These are phyloP conservation scores for Lontra canadensis DNA, from an alignment of 2,113 vertebrate species.

Conservation along the genomic window DNA sequence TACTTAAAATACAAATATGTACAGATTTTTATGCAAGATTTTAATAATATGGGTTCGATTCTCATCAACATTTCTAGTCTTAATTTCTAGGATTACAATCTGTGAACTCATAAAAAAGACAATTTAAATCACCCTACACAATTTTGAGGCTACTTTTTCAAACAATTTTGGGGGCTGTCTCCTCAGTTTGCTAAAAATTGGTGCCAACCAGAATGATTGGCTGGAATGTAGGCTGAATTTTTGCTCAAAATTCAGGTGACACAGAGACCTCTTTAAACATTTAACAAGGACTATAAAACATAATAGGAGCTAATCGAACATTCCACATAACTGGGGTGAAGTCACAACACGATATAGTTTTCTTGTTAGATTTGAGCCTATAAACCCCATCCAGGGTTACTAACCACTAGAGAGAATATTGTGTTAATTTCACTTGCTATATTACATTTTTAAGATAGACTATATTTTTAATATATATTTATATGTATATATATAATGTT, in stretches of 20 bases:
- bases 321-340: background rate
- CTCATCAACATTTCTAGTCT: background rate
- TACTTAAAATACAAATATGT: background rate
- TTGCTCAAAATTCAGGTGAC: background rate
- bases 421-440: background rate
- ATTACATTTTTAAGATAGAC: background rate
- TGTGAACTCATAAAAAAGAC: background rate
- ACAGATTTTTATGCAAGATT: background rate
- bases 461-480: background rate
- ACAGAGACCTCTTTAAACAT: background rate
- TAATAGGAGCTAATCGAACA: background rate
- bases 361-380: background rate
- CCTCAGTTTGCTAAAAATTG: background rate
- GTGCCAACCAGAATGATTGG: background rate
- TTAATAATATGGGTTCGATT: background rate
- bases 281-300: background rate
- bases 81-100: background rate
- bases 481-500: background rate
- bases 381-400: background rate
- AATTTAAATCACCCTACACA: background rate
- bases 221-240: background rate
- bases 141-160: background rate
- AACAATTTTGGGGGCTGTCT: background rate
- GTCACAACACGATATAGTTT: background rate
- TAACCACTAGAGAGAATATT: background rate